These are phyloP conservation scores for Elysia crispata DNA, from an alignment of 2,888 invertebrate species.

Conservation along the genomic window DNA sequence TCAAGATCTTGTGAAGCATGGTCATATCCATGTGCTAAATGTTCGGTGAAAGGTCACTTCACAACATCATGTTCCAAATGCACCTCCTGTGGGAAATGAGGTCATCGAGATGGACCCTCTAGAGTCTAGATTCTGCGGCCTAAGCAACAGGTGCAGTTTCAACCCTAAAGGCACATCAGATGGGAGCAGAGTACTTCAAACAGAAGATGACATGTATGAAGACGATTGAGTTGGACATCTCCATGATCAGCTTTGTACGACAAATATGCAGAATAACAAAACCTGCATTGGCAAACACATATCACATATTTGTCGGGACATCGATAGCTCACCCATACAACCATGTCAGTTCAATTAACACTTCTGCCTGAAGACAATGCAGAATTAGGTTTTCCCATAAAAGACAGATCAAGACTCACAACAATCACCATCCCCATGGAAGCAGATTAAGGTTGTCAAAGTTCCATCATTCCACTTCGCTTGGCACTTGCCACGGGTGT, in stretches of 20 bases:
- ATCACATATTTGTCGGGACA: background rate
- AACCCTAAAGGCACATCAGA: background rate
- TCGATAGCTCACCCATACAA: too few relatives aligned
- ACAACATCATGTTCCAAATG: background rate
- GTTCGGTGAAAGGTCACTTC: background rate
- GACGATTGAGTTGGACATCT: too few relatives aligned
- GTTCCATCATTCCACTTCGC: slow-evolving; percentile 58
- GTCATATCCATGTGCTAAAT: background rate
- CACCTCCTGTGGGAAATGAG: background rate
- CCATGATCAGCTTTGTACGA: background rate
- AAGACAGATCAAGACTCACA: too few relatives aligned
- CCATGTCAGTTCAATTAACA: too few relatives aligned
- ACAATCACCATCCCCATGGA: slow-evolving; percentile 40
- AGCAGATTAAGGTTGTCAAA: slow-evolving; percentile 58
- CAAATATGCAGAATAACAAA: background rate
- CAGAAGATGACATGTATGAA: background rate
- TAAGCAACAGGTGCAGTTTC: background rate
- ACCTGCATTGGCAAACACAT: background rate
- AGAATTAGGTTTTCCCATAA: too few relatives aligned
- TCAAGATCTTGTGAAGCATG: background rate
- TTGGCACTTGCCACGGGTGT: slow-evolving; percentile 54
- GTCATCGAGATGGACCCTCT: background rate
- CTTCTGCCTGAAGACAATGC: too few relatives aligned
- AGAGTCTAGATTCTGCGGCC: background rate
- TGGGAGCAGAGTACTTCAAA: background rate